Percentiles rank a stretch among this genome's conserved stretches.
phyloP scores from a whole-genome alignment of 1,140 invertebrate species.

The Venustaconcha ellipsiformis region DNA sequence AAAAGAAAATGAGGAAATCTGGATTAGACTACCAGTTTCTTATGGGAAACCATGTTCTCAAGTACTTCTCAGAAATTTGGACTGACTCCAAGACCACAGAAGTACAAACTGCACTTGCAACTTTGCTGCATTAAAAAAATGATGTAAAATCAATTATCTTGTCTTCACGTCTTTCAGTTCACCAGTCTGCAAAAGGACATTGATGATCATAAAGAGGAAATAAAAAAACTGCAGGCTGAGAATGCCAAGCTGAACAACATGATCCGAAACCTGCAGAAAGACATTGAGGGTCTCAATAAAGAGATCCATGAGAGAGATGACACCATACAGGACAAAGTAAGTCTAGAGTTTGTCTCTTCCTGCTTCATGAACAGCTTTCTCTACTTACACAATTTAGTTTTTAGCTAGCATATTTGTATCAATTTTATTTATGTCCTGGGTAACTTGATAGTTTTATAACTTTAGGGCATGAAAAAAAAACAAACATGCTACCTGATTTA shows the following conservation, averaged over 20 bases:
- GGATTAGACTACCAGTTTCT: not conserved
- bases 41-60: not conserved
- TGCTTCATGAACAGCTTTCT: too few relatives aligned
- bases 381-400: too few relatives aligned
- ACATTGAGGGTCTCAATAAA: slow-evolving; percentile 70
- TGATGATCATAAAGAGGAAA: slow-evolving; percentile 79
- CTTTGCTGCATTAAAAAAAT: not conserved
- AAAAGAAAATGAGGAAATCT: not conserved
- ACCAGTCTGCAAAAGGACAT: slow-evolving; percentile 75
- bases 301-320: slow-evolving; percentile 81
- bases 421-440: too few relatives aligned
- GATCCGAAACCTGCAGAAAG: slow-evolving; percentile 76
- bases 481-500: too few relatives aligned
- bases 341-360: not conserved
- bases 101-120: too few relatives aligned
- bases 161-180: slow-evolving; percentile 65
- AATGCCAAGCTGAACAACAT: slow-evolving; percentile 81
- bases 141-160: not conserved
- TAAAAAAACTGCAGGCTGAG: slow-evolving; percentile 77
- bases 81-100: too few relatives aligned
- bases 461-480: too few relatives aligned
- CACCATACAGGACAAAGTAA: slow-evolving; percentile 82
- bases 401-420: too few relatives aligned
- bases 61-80: not conserved
- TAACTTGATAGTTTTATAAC: too few relatives aligned